Evolutionary conservation across 2,113 vertebrate species (phyloP), one percentile per base, ranked within the genome.

Genomic region (Oreotragus oreotragus): DNA sequence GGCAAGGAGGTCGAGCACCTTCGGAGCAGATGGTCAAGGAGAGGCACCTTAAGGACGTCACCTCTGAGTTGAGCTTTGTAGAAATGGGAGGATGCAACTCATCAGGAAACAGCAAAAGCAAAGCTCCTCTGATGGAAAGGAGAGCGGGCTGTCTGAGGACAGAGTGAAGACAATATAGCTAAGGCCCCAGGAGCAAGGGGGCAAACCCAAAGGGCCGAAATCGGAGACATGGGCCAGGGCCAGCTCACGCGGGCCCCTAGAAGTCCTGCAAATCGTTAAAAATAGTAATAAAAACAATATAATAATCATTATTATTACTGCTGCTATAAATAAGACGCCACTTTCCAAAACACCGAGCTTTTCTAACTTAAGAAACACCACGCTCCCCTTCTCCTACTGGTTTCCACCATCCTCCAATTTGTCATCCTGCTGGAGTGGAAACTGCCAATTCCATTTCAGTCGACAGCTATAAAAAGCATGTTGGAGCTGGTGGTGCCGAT

Each of bases 281-380:
- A 98, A 97, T 91, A 93, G 96, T 28, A 91, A 77, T 83, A 39
- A 92, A 96, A 97, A 93, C 57, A 93, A 84, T 64, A 96, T 58
- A 58, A 96, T 79, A 60, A 90, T 76, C 79, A 14, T 92, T 79
- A 90, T 94, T 93, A 96, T 95, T 84, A 85, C 66, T 77, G 94
- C 97, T 93, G 79, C 98, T 98, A 98, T 98, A 98, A 98, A 98
- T 98, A 97, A 96, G 91, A 70, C 3, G 36, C 87, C 96, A 36
- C 88, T 98, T 98, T 98, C 98, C 97, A 98, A 98, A 98, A 98
- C 92, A 95, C 6, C 2, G 4, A 55, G 84, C 45, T 90, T 64
- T 90, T 60, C 97, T 96, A 81, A 94, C 91, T 96, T 47, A 10
- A 57, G 97, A 55, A 94, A 39, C 94, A 30, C 92, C 47, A 7